phyloP scores from a whole-genome alignment of 1,140 invertebrate genomes.

The Bombyx mori region DNA sequence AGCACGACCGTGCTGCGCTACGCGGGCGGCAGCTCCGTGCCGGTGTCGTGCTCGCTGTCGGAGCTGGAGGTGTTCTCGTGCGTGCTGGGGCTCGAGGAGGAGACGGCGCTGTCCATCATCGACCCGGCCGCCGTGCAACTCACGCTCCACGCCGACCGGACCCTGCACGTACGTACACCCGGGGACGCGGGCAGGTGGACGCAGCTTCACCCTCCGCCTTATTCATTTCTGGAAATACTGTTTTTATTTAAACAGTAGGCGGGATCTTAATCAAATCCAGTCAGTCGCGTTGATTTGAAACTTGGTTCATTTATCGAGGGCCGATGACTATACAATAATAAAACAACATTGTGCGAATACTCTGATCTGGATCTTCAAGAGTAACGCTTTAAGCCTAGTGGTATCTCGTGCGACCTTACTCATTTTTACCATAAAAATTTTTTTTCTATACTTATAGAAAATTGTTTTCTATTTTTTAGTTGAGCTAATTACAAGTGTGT shows the following conservation, averaged over 20 bases:
- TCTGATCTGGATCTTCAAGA: too few relatives aligned
- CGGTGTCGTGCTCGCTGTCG: conserved; percentile 89
- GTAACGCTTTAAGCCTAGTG: too few relatives aligned
- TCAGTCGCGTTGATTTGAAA: too few relatives aligned
- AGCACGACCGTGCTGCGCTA: conserved; percentile 91
- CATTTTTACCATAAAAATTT: too few relatives aligned
- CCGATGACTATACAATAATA: neutral
- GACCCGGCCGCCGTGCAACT: conserved; percentile 90
- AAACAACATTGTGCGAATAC: neutral
- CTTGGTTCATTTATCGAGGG: too few relatives aligned
- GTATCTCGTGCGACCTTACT: too few relatives aligned
- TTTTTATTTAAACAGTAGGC: too few relatives aligned
- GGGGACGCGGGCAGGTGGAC: neutral
- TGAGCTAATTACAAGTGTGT: too few relatives aligned
- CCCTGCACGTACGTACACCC: conserved; percentile 53
- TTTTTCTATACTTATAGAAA: too few relatives aligned
- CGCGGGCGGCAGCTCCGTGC: conserved; percentile 80
- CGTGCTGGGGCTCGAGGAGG: conserved; percentile 91
- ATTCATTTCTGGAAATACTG: too few relatives aligned
- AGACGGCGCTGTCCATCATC: conserved; percentile 96
- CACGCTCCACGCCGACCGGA: conserved; percentile 59
- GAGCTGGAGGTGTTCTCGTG: conserved; percentile 96
- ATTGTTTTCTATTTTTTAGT: too few relatives aligned
- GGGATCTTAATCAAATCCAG: too few relatives aligned
- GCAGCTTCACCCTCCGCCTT: neutral